Evolutionary conservation across 1,140 invertebrate species (phyloP).

Genomic region (Nixonia krombeini): DNA sequence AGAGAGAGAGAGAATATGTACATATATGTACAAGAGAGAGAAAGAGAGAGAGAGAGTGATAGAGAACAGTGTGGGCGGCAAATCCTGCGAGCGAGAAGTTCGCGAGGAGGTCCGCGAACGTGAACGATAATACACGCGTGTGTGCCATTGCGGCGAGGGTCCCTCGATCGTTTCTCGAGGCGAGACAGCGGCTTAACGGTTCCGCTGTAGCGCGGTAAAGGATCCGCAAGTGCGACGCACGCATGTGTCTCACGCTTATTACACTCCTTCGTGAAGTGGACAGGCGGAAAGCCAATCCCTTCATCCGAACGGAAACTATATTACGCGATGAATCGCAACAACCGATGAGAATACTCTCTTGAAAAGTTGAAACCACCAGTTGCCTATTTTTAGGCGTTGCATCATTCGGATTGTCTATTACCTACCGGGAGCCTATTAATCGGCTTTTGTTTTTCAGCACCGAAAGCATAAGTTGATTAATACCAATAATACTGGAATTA

Average conservation of each 20-base stretch:
- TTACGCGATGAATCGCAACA: no score
- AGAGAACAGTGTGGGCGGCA: constrained; percentile 45
- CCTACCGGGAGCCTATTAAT: no score
- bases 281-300: background rate
- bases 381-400: no score
- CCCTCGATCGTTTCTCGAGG: constrained; percentile 21
- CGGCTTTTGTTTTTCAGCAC: no score
- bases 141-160: constrained; percentile 20
- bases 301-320: background rate
- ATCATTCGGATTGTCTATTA: no score
- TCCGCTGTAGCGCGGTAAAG: constrained; percentile 14
- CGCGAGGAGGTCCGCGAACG: constrained; percentile 6
- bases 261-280: constrained; percentile 2
- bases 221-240: constrained; percentile 19
- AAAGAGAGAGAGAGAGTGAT: constrained; percentile 15
- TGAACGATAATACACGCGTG: constrained; percentile 35
- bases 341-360: no score
- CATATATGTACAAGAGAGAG: no score
- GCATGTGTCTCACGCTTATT: constrained; percentile 32
- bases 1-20: constrained; percentile 16
- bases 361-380: no score
- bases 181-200: constrained; percentile 28
- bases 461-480: no score
- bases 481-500: no score
- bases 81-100: constrained; percentile 22